Conservation (phyloP, 2,888 invertebrate genomes). For the Idaea dimidiata region DNA sequence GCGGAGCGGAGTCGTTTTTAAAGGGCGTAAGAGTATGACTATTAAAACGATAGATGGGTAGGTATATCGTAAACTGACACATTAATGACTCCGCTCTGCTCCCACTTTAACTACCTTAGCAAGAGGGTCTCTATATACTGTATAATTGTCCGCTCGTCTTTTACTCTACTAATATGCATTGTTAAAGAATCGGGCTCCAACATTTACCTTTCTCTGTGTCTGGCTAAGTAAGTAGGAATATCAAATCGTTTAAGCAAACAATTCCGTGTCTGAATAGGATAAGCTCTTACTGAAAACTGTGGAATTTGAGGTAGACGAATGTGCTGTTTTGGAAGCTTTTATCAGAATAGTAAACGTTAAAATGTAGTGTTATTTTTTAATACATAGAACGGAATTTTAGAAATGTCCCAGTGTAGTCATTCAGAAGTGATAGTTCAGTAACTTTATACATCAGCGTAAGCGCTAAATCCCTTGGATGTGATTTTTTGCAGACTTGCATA, state of each 20-base stretch:
- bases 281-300: neutral
- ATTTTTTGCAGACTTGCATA: too few relatives aligned
- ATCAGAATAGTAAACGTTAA: neutral
- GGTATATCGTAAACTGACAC: too few relatives aligned
- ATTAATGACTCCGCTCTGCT: too few relatives aligned
- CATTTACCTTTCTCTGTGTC: neutral
- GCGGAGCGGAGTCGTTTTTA: too few relatives aligned
- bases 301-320: neutral
- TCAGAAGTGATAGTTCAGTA: too few relatives aligned
- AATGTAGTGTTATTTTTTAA: neutral
- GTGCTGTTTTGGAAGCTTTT: neutral
- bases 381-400: neutral
- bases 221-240: constrained; percentile 4
- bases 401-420: too few relatives aligned
- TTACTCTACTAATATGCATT: neutral
- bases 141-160: neutral
- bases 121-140: too few relatives aligned
- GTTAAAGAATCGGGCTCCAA: neutral
- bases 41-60: too few relatives aligned
- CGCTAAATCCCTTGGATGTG: too few relatives aligned
- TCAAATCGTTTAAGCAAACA: constrained; percentile 10
- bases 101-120: too few relatives aligned
- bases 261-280: neutral
- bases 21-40: too few relatives aligned
- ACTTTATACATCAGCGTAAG: too few relatives aligned